phyloP scores from a whole-genome alignment of 2,888 invertebrate species.

The Xylota segnis region DNA sequence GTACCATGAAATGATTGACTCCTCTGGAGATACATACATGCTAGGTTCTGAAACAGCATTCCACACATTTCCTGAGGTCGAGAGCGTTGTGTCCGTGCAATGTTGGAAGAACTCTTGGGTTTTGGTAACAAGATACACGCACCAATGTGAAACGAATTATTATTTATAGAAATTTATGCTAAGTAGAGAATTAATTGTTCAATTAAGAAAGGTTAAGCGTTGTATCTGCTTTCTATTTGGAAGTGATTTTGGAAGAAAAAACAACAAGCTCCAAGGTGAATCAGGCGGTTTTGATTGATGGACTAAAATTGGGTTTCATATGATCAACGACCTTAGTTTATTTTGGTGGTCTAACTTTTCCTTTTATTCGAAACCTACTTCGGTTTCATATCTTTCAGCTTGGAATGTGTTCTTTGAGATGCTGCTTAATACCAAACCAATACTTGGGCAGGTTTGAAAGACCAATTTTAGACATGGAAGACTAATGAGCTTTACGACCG shows the following conservation, averaged over 20 bases:
- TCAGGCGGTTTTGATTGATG: constrained; percentile 2
- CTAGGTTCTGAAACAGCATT: not conserved
- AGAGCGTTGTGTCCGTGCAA: not conserved
- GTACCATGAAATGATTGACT: constrained; percentile 19
- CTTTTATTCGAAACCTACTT: constrained; percentile 2
- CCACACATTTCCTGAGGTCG: not conserved
- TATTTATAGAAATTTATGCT: constrained; percentile 2
- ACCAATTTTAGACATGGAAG: too few species aligned
- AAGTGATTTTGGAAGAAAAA: not conserved
- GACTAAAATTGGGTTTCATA: not conserved
- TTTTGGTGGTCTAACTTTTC: not conserved
- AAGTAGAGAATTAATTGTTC: constrained; percentile 1
- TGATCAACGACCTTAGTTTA: constrained; percentile 6
- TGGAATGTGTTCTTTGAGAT: too few species aligned
- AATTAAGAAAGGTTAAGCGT: constrained; percentile 9
- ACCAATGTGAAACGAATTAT: constrained; percentile 16
- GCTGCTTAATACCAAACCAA: too few species aligned
- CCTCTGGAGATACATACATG: too few species aligned
- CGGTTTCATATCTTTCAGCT: not conserved
- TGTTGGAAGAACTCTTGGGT: not conserved
- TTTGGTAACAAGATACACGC: constrained; percentile 12
- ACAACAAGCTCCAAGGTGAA: constrained; percentile 10
- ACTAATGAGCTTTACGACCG: too few species aligned
- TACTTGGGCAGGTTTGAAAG: too few species aligned
- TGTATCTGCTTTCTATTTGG: constrained; percentile 7